Percentiles rank a stretch among this genome's conserved stretches.
phyloP scores from a whole-genome alignment of 2,113 vertebrate species.

The Campylomormyrus tamandua region DNA sequence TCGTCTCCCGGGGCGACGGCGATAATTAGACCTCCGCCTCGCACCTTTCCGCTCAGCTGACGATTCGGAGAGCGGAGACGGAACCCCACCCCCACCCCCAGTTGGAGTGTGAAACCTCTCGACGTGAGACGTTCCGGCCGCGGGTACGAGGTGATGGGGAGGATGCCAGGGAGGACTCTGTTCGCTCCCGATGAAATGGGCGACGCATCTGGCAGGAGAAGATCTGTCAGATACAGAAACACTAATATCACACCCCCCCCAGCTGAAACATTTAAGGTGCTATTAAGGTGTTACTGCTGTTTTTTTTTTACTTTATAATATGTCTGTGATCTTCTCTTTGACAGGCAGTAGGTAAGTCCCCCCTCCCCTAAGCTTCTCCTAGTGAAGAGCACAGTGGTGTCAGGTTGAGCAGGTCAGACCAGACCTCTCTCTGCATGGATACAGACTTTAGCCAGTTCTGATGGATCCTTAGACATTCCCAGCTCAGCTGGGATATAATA shows the following conservation, averaged over 20 bases:
- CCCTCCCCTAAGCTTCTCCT: not conserved
- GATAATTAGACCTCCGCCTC: conserved; percentile 24
- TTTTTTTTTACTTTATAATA: not conserved
- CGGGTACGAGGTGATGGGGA: not conserved
- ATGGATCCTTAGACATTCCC: not conserved
- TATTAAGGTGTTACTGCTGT: not conserved
- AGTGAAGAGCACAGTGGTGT: not conserved
- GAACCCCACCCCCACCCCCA: conserved; percentile 12
- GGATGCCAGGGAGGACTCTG: not conserved
- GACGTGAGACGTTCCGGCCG: not conserved
- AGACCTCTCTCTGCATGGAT: not conserved
- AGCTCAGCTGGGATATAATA: not conserved
- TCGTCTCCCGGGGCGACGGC: not conserved
- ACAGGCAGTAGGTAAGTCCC: not conserved
- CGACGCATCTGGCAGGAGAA: not conserved
- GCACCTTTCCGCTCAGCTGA: conserved; percentile 5
- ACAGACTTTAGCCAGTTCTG: not conserved
- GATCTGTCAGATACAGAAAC: no score
- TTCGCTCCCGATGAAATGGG: not conserved
- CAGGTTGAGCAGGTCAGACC: not conserved
- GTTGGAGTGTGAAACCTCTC: not conserved
- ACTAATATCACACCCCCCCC: not conserved
- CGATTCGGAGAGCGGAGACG: not conserved
- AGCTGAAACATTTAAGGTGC: not conserved
- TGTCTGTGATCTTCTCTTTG: not conserved